Evolutionary conservation across 2,797 vertebrate species (phyloP).

Genomic region (Avahi laniger): DNA sequence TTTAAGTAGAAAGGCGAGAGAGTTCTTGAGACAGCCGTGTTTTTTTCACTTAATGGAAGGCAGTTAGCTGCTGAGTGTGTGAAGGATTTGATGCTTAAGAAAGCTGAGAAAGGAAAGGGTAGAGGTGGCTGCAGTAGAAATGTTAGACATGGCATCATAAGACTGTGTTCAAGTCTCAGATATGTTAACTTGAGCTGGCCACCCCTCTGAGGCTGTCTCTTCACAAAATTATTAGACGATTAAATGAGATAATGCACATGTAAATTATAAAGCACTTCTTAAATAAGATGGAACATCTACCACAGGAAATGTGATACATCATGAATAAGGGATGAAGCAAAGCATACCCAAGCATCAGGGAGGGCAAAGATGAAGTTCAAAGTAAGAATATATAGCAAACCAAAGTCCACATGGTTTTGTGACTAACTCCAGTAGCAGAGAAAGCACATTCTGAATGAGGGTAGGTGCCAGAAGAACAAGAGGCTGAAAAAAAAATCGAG

Average conservation of each 20-base stretch:
- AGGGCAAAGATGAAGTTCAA: neutral
- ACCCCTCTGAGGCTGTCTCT: neutral
- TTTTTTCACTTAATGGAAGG: neutral
- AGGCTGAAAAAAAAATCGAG: neutral
- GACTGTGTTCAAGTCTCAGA: neutral
- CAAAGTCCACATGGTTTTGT: neutral
- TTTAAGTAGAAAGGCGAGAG: neutral
- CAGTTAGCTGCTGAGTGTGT: neutral
- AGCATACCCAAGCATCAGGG: neutral
- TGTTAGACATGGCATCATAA: neutral
- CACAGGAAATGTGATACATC: neutral
- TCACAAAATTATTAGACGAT: neutral
- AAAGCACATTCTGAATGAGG: neutral
- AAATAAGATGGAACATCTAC: neutral
- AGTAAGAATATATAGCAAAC: neutral
- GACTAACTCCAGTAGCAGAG: neutral
- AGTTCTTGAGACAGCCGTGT: neutral
- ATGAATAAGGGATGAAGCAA: constrained; percentile 51
- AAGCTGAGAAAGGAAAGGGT: neutral
- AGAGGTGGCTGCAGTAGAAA: neutral
- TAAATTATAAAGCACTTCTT: constrained; percentile 47
- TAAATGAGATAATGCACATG: neutral
- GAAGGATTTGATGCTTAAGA: neutral
- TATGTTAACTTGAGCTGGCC: neutral
- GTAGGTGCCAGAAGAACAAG: neutral